These are phyloP conservation scores for Melitaea athalia DNA, from an alignment of 2,888 invertebrate genomes.

Conservation along the genomic window DNA sequence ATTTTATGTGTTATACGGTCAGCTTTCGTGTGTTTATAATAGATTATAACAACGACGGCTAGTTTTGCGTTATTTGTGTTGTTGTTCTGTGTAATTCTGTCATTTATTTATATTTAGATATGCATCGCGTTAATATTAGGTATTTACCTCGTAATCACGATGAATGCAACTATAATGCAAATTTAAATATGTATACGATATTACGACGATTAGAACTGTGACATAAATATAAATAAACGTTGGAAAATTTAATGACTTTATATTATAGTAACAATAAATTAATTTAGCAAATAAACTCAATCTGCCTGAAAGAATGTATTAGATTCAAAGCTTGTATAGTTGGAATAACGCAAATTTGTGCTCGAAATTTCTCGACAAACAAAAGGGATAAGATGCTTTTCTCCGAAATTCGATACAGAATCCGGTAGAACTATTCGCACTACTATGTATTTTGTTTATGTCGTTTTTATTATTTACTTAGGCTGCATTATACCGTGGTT, in stretches of 20 bases:
- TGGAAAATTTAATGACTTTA: background rate
- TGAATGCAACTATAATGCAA: too few relatives aligned
- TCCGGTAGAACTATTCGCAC: slow-evolving; percentile 30
- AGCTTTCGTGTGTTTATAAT: background rate
- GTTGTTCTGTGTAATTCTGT: too few relatives aligned
- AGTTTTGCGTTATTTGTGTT: too few relatives aligned
- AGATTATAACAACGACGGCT: background rate
- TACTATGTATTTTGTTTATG: slow-evolving; percentile 15
- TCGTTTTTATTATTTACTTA: too few relatives aligned
- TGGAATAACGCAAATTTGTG: slow-evolving; percentile 33
- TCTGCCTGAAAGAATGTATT: slow-evolving; percentile 8
- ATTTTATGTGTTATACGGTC: background rate
- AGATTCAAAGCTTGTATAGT: slow-evolving; percentile 17
- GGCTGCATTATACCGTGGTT: too few relatives aligned
- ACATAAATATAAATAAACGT: background rate
- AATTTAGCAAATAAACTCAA: background rate
- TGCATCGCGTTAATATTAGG: too few relatives aligned
- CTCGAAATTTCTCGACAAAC: slow-evolving; percentile 40
- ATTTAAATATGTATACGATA: too few relatives aligned
- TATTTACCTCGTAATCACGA: too few relatives aligned
- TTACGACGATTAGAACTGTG: too few relatives aligned
- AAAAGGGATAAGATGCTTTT: slow-evolving; percentile 38
- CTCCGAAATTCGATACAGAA: slow-evolving; percentile 40
- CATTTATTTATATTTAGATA: too few relatives aligned
- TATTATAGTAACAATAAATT: background rate